These are phyloP conservation scores for Clarias platycephalus DNA, from an alignment of 2,797 vertebrate species.

Conservation along the genomic window DNA sequence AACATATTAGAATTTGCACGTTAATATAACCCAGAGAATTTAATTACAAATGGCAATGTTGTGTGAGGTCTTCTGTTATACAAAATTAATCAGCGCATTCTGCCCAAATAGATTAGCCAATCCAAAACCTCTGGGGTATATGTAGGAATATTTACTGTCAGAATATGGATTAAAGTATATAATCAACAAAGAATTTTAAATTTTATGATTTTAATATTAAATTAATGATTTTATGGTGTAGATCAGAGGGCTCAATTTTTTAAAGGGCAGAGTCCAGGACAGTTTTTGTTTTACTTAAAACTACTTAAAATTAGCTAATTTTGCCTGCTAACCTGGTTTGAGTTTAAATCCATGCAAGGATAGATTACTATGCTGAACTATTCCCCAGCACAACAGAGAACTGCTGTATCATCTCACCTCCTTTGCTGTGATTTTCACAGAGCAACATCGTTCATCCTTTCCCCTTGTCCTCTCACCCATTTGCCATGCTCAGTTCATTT, in stretches of 20 bases:
- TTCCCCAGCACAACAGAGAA: not conserved
- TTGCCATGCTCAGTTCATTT: constrained; percentile 83
- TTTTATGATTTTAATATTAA: no score
- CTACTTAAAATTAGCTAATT: not conserved
- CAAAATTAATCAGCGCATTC: not conserved
- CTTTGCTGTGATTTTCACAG: constrained; percentile 51
- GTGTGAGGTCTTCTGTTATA: not conserved
- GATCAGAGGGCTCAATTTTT: not conserved
- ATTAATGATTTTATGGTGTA: not conserved
- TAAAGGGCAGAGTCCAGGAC: no score
- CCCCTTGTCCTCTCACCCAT: constrained; percentile 80
- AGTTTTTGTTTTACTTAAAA: not conserved
- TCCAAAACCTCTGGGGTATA: not conserved
- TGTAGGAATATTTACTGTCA: not conserved
- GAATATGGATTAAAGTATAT: not conserved
- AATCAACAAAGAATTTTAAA: not conserved
- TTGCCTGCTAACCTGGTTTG: not conserved
- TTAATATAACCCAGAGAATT: not conserved
- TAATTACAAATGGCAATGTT: not conserved
- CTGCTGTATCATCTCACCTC: not conserved
- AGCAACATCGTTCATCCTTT: constrained; percentile 71
- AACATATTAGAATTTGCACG: not conserved
- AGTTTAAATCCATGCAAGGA: not conserved
- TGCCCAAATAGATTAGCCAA: not conserved
- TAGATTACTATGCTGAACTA: not conserved